Evolutionary conservation across 2,113 vertebrate genomes (phyloP), one percentile per base, ranked within the genome.

Genomic region (Larimichthys crocea): DNA sequence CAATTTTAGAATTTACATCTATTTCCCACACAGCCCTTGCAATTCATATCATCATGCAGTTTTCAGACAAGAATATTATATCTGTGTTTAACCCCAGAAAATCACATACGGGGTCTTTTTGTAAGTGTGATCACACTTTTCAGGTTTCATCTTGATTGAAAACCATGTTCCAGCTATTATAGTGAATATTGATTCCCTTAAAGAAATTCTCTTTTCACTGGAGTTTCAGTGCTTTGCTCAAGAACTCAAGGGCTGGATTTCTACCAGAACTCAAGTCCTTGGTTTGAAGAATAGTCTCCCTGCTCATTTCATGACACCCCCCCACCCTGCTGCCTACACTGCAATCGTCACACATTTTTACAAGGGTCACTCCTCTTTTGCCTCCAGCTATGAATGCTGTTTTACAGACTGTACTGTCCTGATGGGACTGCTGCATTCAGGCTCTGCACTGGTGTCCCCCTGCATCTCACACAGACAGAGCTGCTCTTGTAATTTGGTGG

Each of bases 311-410:
- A 24, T 1, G 0, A 71, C 61, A 29, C 46, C 63, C 35, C 35
- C 70, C 48, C 24, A 42, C 62, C 22, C 44, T 14, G 66, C 56
- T 67, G 40, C 63, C 60, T 63, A 70, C 46, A 46, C 71, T 63
- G 55, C 56, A 80, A 40, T 55, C 20, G 4, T 80, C 67, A 68
- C 67, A 68, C 63, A 73, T 82, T 85, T 49, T 84, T 57, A 74
- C 55, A 73, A 70, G 76, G 70, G 70, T 83, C 81, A 59, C 65
- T 74, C 80, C 57, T 83, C 46, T 81, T 64, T 80, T 29, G 82
- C 85, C 86, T 82, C 42, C 0, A 44, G 89, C 88, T 75, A 79
- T 56, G 65, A 75, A 73, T 86, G 67, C 76, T 87, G 86, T 86
- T 89, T 79, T 71, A 78, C 83, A 88, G 40, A 55, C 63, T 63